These are phyloP conservation scores for Vanessa atalanta DNA, from an alignment of 1,140 invertebrate species.

Conservation along the genomic window DNA sequence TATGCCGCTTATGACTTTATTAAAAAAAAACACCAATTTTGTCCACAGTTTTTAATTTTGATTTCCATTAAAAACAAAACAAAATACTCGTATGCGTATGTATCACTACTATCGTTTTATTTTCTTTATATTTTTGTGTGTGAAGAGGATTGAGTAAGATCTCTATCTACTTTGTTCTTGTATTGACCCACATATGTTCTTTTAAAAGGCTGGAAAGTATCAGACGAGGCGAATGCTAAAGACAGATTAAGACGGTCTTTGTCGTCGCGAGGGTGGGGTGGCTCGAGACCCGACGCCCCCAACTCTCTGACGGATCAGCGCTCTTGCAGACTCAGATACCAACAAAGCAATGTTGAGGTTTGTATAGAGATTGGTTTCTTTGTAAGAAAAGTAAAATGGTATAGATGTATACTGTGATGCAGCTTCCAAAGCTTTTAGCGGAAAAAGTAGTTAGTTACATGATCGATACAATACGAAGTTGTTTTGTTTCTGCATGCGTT, in stretches of 20 bases:
- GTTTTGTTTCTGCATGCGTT: background rate
- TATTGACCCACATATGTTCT: constrained; percentile 43
- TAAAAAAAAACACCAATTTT: no score
- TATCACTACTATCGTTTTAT: no score
- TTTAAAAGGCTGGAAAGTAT: constrained; percentile 87
- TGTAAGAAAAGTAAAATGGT: constrained; percentile 9
- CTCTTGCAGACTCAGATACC: constrained; percentile 90
- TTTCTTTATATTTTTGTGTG: background rate
- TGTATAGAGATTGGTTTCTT: constrained; percentile 41
- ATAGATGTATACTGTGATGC: background rate
- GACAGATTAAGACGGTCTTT: constrained; percentile 82
- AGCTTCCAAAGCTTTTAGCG: background rate
- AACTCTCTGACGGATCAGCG: constrained; percentile 83
- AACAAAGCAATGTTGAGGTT: constrained; percentile 93
- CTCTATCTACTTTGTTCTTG: constrained; percentile 11
- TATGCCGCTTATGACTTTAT: no score
- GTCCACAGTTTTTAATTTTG: no score
- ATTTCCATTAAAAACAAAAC: no score
- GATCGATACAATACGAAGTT: background rate
- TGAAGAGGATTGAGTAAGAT: background rate
- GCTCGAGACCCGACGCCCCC: constrained; percentile 76
- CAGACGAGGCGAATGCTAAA: constrained; percentile 84
- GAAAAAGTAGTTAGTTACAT: background rate
- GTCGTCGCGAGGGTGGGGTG: constrained; percentile 79
- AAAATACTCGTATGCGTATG: no score